A percentile compares a stretch with the other conserved stretches of the same genome.
phyloP scores from a whole-genome alignment of 1,140 invertebrate species.

The Drosophila mauritiana region DNA sequence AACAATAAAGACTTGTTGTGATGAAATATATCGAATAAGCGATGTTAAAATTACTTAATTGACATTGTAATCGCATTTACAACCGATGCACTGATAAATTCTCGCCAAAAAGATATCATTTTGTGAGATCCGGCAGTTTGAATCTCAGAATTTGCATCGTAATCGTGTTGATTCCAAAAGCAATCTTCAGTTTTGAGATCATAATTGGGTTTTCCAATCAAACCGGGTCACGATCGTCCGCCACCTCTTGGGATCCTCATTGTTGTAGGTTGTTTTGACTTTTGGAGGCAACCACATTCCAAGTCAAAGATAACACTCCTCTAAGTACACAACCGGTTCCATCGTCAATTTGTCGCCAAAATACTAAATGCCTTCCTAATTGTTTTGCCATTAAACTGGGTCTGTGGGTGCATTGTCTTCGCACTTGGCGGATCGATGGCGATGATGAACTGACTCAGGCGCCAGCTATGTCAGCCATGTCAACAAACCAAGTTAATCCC shows the following conservation, averaged over 20 bases:
- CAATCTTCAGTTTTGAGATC: constrained; percentile 19
- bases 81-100: constrained; percentile 16
- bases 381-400: constrained; percentile 72
- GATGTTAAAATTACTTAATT: constrained; percentile 34
- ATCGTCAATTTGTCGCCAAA: constrained; percentile 57
- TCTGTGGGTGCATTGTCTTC: constrained; percentile 64
- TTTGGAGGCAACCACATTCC: constrained; percentile 41
- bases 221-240: constrained; percentile 39
- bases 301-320: constrained; percentile 32
- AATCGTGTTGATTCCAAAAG: background rate
- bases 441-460: constrained; percentile 58
- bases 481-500: constrained; percentile 58
- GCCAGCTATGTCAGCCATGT: constrained; percentile 62
- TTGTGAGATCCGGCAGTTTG: background rate
- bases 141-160: background rate
- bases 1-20: constrained; percentile 10
- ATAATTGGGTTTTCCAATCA: constrained; percentile 48
- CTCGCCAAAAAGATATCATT: background rate
- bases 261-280: constrained; percentile 4
- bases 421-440: background rate
- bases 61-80: background rate
- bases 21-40: constrained; percentile 23
- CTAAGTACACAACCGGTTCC: constrained; percentile 53
- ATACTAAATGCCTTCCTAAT: constrained; percentile 74
- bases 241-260: constrained; percentile 7